Conservation (phyloP, 2,113 vertebrate genomes). For the Oreocharis arfaki region DNA sequence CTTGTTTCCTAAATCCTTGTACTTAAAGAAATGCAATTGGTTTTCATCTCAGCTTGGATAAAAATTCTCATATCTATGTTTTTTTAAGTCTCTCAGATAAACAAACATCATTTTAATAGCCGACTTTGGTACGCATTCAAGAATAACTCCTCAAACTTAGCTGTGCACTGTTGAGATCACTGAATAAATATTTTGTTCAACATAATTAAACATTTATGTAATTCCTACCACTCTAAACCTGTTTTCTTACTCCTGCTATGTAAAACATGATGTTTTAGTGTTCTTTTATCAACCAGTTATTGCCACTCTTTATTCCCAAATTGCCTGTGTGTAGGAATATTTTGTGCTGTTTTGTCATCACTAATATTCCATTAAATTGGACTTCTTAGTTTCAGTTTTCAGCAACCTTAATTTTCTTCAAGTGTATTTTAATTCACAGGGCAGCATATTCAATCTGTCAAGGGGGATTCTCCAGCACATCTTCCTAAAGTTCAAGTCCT, state of each 20-base stretch:
- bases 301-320: slow-evolving; percentile 17
- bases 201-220: slow-evolving; percentile 59
- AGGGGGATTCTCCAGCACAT: neutral
- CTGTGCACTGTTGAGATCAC: neutral
- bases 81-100: slow-evolving; percentile 14
- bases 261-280: slow-evolving; percentile 16
- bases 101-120: slow-evolving; percentile 26
- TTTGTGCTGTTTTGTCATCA: neutral
- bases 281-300: slow-evolving; percentile 35
- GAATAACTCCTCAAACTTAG: slow-evolving; percentile 10
- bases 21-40: neutral
- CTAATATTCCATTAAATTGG: neutral
- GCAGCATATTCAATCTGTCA: neutral
- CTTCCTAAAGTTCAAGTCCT: neutral
- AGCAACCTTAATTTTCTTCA: neutral
- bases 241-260: slow-evolving; percentile 32
- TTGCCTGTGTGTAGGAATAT: neutral
- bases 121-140: slow-evolving; percentile 31
- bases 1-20: neutral
- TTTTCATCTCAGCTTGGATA: neutral
- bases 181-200: slow-evolving; percentile 52
- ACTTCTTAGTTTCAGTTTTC: neutral
- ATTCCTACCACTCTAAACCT: slow-evolving; percentile 32
- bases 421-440: neutral
- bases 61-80: neutral